Base-by-base conservation (phyloP, 2,797 vertebrate genomes). In the Lindbergichthys nudifrons region DNA sequence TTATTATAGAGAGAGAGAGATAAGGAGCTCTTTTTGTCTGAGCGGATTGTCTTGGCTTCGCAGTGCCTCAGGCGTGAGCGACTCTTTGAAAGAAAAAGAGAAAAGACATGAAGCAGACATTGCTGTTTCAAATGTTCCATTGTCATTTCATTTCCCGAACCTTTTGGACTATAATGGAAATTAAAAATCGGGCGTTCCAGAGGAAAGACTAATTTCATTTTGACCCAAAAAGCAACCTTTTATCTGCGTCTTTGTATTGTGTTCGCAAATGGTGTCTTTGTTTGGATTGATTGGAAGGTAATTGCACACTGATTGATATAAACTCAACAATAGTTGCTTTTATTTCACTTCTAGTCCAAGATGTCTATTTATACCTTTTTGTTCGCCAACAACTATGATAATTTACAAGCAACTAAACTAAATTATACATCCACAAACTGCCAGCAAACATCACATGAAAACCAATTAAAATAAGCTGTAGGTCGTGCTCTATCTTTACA, bases 1-100 rank as follows among this genome's bases (percentile, higher is more conserved):
- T 85, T 85, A 75, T 87, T 84, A 63, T 30, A 67, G 73, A 36
- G 48, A 26, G 59, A 46, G 53, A 42, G 65, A 79, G 91, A 92
- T 91, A 86, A 89, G 78, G 47, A 73, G 65, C 72, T 73, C 60
- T 76, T 86, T 80, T 86, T 83, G 76, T 85, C 78, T 60, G 76
- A 58, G 57, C 53, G 47, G 67, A 81, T 80, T 86, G 76, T 66
- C 76, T 80, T 59, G 71, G 77, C 87, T 76, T 83, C 73, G 67
- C 23, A 36, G 69, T 30, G 54, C 70, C 66, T 64, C 75, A 82
- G 80, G 75, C 11, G 7, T 2, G 26, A 59, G 54, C 10, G 58
- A 61, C 73, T 84, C 75, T 76, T 68, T 58, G 67, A 78, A 79
- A 81, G 62, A 32, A 26, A 68, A 58, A 47, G 53, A 86, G 79